These are phyloP conservation scores for Dendrolimus kikuchii DNA, from an alignment of 1,140 invertebrate species.

Conservation along the genomic window DNA sequence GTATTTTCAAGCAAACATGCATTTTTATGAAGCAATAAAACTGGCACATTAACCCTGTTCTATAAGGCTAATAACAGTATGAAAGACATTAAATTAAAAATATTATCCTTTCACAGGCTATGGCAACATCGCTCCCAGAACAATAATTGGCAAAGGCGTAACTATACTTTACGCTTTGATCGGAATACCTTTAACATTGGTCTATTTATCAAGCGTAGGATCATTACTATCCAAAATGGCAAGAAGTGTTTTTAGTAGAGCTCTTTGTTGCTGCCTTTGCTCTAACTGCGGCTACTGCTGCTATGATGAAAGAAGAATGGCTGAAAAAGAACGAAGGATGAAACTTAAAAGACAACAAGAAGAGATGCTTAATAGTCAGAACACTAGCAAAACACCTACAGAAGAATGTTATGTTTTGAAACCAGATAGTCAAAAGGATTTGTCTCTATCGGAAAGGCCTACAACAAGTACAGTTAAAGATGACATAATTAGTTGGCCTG, in stretches of 20 bases:
- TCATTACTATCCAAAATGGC: slow-evolving; percentile 89
- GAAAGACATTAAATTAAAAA: slow-evolving; percentile 5
- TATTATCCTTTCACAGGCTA: slow-evolving; percentile 80
- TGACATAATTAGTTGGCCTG: slow-evolving; percentile 70
- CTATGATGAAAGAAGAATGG: slow-evolving; percentile 89
- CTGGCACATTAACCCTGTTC: too few relatives aligned
- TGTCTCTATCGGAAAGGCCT: slow-evolving; percentile 53
- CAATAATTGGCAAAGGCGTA: slow-evolving; percentile 85
- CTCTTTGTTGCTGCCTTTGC: slow-evolving; percentile 87
- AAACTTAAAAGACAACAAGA: slow-evolving; percentile 84
- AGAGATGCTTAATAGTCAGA: slow-evolving; percentile 81
- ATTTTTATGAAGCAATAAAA: too few relatives aligned
- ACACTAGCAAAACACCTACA: slow-evolving; percentile 60
- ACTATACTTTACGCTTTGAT: slow-evolving; percentile 91
- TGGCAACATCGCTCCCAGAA: slow-evolving; percentile 88
- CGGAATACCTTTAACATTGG: slow-evolving; percentile 92
- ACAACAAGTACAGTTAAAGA: slow-evolving; percentile 60
- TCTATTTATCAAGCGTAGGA: slow-evolving; percentile 89
- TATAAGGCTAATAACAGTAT: neutral
- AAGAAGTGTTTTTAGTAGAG: slow-evolving; percentile 87
- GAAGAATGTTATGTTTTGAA: slow-evolving; percentile 84
- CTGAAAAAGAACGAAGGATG: slow-evolving; percentile 86
- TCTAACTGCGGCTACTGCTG: slow-evolving; percentile 90
- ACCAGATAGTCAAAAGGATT: slow-evolving; percentile 62
- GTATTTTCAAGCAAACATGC: too few relatives aligned